These are phyloP conservation scores for Rhabditoides inermis DNA, from an alignment of 2,888 invertebrate genomes.

Conservation along the genomic window DNA sequence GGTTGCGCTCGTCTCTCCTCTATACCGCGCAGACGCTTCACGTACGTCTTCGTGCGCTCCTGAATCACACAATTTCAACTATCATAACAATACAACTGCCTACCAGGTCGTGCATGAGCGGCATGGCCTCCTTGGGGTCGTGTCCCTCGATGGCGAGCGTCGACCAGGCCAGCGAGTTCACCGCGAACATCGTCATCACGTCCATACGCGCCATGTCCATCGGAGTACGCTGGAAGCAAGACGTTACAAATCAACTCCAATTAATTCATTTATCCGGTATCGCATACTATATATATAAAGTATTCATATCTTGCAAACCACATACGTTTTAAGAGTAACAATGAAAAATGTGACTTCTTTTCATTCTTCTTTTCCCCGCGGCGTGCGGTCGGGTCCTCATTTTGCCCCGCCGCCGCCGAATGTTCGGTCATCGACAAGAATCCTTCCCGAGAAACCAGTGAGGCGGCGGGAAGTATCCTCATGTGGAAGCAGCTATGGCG, in stretches of 20 bases:
- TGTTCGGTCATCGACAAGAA: too few relatives aligned
- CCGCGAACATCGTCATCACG: constrained; percentile 62
- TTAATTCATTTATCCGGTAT: too few relatives aligned
- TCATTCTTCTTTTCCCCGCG: too few relatives aligned
- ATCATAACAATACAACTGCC: background rate
- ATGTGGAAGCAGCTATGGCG: too few relatives aligned
- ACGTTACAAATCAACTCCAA: background rate
- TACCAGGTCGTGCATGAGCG: constrained; percentile 60
- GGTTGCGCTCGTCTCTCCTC: constrained; percentile 63
- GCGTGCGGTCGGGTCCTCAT: too few relatives aligned
- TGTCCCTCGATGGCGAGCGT: constrained; percentile 11
- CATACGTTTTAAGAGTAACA: too few relatives aligned
- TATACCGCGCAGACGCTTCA: constrained; percentile 60
- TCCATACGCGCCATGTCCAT: constrained; percentile 65
- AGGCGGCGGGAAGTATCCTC: too few relatives aligned
- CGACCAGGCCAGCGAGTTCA: constrained; percentile 69
- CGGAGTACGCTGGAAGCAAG: constrained; percentile 12
- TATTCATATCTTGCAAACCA: too few relatives aligned
- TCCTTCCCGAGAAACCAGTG: too few relatives aligned
- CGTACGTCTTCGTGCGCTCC: constrained; percentile 58
- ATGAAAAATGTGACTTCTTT: too few relatives aligned
- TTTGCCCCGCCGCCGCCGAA: too few relatives aligned
- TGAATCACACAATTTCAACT: constrained; percentile 17
- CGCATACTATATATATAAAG: too few relatives aligned
- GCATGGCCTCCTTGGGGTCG: constrained; percentile 55